These are phyloP conservation scores for Macroglossus sobrinus DNA, from an alignment of 2,113 vertebrate genomes.

Conservation along the genomic window DNA sequence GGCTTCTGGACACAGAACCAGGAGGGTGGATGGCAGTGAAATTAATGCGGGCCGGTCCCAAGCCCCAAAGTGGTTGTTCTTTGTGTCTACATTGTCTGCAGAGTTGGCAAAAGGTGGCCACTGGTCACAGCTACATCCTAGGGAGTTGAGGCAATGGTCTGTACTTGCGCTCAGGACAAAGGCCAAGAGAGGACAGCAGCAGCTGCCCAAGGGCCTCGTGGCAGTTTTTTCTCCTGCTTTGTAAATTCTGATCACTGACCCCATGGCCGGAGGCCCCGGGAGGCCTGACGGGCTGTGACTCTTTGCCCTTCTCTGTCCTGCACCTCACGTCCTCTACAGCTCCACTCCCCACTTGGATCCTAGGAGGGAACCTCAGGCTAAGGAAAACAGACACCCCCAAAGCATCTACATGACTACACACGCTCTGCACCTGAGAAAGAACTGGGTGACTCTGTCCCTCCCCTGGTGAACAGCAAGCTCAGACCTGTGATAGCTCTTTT, in stretches of 20 bases:
- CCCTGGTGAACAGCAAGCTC: no score
- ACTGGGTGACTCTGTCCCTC: neutral
- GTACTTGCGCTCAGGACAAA: neutral
- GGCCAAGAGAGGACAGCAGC: neutral
- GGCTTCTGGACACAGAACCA: neutral
- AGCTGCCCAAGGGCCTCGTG: neutral
- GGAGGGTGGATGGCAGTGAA: rapidly evolving
- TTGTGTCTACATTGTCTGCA: neutral
- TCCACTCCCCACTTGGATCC: neutral
- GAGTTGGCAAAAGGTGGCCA: neutral
- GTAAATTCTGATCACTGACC: neutral
- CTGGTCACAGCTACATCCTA: neutral
- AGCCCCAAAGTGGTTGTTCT: neutral
- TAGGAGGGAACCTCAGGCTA: neutral
- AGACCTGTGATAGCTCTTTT: neutral
- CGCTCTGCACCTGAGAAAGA: neutral
- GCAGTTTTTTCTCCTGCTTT: neutral
- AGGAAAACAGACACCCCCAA: neutral
- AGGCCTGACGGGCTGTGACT: neutral
- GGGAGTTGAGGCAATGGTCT: neutral
- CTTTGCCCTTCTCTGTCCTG: neutral
- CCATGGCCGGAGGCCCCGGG: neutral
- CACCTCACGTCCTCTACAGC: neutral
- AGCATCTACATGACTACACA: neutral
- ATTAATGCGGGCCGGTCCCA: neutral